Conservation (phyloP, 2,888 invertebrate genomes). For the Pocota personata region DNA sequence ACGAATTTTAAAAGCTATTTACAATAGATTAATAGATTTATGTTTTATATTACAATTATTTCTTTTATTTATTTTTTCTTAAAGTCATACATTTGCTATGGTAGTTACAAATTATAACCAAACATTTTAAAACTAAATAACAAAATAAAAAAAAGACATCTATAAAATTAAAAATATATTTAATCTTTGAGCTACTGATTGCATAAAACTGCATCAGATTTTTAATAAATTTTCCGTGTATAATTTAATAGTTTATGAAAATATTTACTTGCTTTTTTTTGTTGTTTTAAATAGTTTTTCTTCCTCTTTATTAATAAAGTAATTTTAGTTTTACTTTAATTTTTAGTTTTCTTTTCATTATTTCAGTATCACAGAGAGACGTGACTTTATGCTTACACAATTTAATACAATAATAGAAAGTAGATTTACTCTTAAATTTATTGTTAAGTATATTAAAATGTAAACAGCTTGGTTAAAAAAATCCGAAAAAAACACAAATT, state of each 20-base stretch:
- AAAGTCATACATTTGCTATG: constrained; percentile 26
- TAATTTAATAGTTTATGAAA: constrained; percentile 72
- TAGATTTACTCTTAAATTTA: constrained; percentile 28
- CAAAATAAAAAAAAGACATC: constrained; percentile 42
- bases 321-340: constrained; percentile 34
- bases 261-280: constrained; percentile 57
- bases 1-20: constrained; percentile 15
- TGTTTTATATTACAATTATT: background rate
- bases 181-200: constrained; percentile 72
- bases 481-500: background rate
- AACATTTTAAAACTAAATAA: constrained; percentile 60
- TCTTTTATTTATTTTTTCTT: constrained; percentile 7
- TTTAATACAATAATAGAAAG: constrained; percentile 62
- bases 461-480: constrained; percentile 13
- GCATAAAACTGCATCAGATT: constrained; percentile 74
- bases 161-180: constrained; percentile 23
- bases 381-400: constrained; percentile 78
- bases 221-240: constrained; percentile 64
- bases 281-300: constrained; percentile 39
- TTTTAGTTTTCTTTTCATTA: constrained; percentile 53
- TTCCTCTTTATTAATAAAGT: constrained; percentile 17
- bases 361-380: constrained; percentile 81
- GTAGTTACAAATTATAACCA: constrained; percentile 4
- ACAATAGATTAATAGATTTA: background rate
- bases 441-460: constrained; percentile 32